These are phyloP conservation scores for Malacoctenus gilli DNA, from an alignment of 2,797 vertebrate genomes.

Conservation along the genomic window DNA sequence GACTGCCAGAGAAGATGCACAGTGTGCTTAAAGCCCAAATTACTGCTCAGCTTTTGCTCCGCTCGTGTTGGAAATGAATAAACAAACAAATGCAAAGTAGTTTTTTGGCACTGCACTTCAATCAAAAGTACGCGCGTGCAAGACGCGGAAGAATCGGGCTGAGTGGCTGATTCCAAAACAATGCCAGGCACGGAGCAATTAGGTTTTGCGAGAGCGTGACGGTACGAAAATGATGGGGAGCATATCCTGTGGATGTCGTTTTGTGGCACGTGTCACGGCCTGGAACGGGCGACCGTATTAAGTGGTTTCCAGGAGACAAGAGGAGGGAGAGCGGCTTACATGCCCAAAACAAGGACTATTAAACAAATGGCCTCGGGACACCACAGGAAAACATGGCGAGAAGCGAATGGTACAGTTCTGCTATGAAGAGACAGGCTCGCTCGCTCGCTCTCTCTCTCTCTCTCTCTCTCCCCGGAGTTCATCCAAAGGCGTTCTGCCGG, in stretches of 20 bases:
- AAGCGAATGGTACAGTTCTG: background rate
- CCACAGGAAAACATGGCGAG: background rate
- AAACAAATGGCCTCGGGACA: background rate
- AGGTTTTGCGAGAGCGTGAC: slow-evolving; percentile 42
- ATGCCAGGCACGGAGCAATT: slow-evolving; percentile 42
- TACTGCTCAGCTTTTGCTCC: slow-evolving; percentile 26
- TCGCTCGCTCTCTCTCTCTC: no score
- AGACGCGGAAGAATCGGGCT: slow-evolving; percentile 24
- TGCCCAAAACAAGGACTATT: background rate
- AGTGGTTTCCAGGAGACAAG: slow-evolving; percentile 11
- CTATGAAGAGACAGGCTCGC: no score
- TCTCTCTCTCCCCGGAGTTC: no score
- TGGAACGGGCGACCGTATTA: slow-evolving; percentile 2
- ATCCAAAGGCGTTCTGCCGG: no score
- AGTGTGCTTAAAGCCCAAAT: slow-evolving; percentile 22
- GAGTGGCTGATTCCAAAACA: slow-evolving; percentile 42
- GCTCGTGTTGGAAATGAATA: slow-evolving; percentile 35
- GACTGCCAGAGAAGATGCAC: slow-evolving; percentile 23
- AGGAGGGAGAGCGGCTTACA: slow-evolving; percentile 8
- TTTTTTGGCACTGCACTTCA: slow-evolving; percentile 40
- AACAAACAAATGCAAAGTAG: slow-evolving; percentile 48
- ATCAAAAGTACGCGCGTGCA: slow-evolving; percentile 23
- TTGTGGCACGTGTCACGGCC: slow-evolving; percentile 14
- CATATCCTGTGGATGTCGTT: slow-evolving; percentile 23
- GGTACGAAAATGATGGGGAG: slow-evolving; percentile 32